Conservation (phyloP, 2,113 vertebrate species). For the Mionectes macconnelli region DNA sequence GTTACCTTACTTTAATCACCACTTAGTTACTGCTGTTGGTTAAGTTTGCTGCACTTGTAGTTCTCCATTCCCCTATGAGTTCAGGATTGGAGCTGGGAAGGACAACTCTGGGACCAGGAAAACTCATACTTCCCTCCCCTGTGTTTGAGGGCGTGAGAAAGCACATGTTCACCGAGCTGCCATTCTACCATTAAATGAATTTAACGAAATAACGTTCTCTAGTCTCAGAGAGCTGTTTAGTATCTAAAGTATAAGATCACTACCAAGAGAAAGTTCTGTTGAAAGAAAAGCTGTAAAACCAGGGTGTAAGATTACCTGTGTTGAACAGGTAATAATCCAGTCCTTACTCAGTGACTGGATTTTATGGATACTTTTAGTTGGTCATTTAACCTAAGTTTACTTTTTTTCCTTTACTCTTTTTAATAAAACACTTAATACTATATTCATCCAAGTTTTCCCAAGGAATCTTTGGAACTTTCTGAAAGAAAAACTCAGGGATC, state of each 20-base stretch:
- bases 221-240: neutral
- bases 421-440: neutral
- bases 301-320: accelerated
- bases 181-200: neutral
- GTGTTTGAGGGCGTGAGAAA: neutral
- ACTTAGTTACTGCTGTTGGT: neutral
- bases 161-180: neutral
- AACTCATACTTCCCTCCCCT: neutral
- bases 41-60: neutral
- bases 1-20: neutral
- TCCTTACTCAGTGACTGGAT: neutral
- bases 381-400: neutral
- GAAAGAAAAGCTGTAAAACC: neutral
- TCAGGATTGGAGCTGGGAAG: neutral
- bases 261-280: neutral
- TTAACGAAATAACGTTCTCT: neutral
- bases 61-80: neutral
- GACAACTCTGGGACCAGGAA: neutral
- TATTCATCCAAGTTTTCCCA: neutral
- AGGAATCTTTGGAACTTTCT: neutral
- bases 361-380: neutral
- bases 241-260: neutral
- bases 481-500: neutral
- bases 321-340: neutral
- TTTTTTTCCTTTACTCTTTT: neutral